Base-by-base conservation (phyloP, 2,113 vertebrate genomes). In the Cynopterus brachyotis region DNA sequence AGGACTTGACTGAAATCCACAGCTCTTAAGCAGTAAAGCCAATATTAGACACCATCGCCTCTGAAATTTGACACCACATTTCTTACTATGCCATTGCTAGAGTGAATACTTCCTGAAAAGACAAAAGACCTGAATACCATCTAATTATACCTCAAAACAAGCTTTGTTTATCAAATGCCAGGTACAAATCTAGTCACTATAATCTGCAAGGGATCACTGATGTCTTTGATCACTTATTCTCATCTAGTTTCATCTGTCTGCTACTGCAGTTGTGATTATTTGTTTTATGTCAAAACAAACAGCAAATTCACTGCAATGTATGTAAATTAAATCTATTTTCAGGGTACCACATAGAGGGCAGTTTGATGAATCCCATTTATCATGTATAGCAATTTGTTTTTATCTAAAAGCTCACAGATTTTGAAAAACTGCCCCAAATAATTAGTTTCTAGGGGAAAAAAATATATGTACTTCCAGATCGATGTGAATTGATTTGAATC, bases 351-450 rank as follows among this genome's bases (percentile, higher is more conserved):
- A 72, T 6, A 55, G 57, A 0, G 69, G 60, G 40, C n/a, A 70
- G 37, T 72, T 57, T 62, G 22, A 89, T 75, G 72, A 80, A 90
- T 79, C 53, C 93, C 50, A 97, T 37, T 89, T 75, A 57, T 95
- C 62, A 80, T 75, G 67, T 6, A 76, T 89, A 95, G 82, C 17
- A 92, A 53, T 69, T 24, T 86, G 19, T 69, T 79, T 93, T 91
- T 87, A 96, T 67, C 50, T 57, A 95, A 96, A 26, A 94, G 64
- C 24, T 89, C 82, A 86, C 4, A 92, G 37, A 92, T 87, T 96
- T 89, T 97, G 64, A 96, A 96, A 95, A 92, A 79, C 5, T 73
- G 30, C 64, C n/a, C 53, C 35, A 95, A 26, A 11, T 80, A 91
- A 96, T 94, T 87, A 86, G 37, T 92, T 95, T 95, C 67, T 95